These are phyloP conservation scores for Pycnomerus fuliginosus DNA, from an alignment of 2,888 invertebrate species.

Conservation along the genomic window DNA sequence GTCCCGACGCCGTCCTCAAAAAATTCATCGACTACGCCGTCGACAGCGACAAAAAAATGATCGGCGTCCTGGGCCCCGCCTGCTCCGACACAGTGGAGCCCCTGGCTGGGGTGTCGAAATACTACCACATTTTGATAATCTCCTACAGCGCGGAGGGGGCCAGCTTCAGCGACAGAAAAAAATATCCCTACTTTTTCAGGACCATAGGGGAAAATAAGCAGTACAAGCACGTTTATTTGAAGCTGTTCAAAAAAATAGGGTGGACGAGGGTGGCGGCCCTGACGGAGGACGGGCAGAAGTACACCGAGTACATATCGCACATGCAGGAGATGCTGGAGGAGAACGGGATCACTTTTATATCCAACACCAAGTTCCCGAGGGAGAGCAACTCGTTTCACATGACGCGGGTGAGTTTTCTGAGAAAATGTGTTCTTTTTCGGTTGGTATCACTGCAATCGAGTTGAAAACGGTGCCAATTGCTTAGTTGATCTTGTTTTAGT, in stretches of 20 bases:
- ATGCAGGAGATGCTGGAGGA: constrained; percentile 66
- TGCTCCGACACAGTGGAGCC: constrained; percentile 82
- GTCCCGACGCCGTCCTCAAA: constrained; percentile 72
- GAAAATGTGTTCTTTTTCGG: neutral
- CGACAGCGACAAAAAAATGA: constrained; percentile 56
- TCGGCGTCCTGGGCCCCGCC: constrained; percentile 76
- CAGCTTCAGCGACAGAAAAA: constrained; percentile 65
- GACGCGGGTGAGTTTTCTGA: constrained; percentile 56
- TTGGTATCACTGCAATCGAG: neutral
- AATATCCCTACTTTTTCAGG: constrained; percentile 77
- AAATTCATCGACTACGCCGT: constrained; percentile 71
- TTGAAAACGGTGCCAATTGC: no score
- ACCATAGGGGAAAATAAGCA: constrained; percentile 78
- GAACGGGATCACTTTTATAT: constrained; percentile 64
- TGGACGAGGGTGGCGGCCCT: constrained; percentile 76
- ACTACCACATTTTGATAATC: constrained; percentile 70
- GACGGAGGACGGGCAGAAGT: constrained; percentile 77
- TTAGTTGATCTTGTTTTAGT: neutral
- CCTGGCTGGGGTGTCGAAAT: constrained; percentile 72
- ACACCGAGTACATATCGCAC: constrained; percentile 72
- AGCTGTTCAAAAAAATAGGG: constrained; percentile 59
- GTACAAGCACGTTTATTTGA: constrained; percentile 66
- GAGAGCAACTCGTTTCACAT: constrained; percentile 58
- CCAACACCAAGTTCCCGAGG: constrained; percentile 68
- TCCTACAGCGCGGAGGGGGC: constrained; percentile 80